Conservation (phyloP, 2,888 invertebrate genomes). For the Stenotaenia linearis region DNA sequence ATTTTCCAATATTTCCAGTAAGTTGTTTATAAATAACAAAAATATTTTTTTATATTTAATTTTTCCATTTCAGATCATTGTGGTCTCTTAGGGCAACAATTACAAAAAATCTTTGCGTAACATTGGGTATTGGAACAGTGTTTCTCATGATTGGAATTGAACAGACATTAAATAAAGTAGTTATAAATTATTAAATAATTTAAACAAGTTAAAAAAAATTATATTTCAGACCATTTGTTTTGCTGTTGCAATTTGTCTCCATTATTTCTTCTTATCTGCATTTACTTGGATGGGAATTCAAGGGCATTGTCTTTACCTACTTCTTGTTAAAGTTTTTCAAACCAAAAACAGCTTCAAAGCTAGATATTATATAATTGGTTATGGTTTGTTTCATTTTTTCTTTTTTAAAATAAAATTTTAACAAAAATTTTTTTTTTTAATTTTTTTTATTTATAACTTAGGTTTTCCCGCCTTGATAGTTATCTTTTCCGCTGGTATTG, state of each 20-base stretch:
- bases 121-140: neutral
- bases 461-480: constrained; percentile 1
- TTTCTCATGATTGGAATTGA: neutral
- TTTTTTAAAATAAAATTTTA: no score
- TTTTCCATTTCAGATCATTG: neutral
- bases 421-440: neutral
- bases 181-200: neutral
- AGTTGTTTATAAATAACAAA: neutral
- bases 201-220: neutral
- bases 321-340: constrained; percentile 52
- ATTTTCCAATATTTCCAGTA: constrained; percentile 1
- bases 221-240: constrained; percentile 42
- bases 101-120: neutral
- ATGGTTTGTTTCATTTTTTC: constrained; percentile 45
- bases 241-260: constrained; percentile 49
- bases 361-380: constrained; percentile 49
- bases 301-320: constrained; percentile 52
- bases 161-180: neutral
- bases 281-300: constrained; percentile 55
- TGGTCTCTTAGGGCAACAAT: neutral
- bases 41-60: neutral
- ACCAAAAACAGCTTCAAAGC: constrained; percentile 46
- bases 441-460: neutral
- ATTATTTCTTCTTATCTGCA: constrained; percentile 50
- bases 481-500: neutral